phyloP scores from a whole-genome alignment of 2,113 vertebrate species.

The Alligator mississippiensis region DNA sequence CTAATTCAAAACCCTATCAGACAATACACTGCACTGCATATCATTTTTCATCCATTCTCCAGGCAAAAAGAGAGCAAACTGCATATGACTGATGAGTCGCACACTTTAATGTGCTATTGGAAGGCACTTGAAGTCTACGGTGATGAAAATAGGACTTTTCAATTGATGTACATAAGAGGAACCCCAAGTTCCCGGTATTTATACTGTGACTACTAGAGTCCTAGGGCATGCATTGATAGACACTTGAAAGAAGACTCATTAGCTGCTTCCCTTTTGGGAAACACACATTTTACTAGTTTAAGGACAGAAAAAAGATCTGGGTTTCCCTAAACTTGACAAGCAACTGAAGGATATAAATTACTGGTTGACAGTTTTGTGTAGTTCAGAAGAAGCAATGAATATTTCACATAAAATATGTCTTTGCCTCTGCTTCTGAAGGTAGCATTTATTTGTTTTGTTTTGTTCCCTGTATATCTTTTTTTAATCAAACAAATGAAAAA shows the following conservation, averaged over 20 bases:
- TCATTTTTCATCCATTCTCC: neutral
- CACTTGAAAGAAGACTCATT: neutral
- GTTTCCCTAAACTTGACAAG: neutral
- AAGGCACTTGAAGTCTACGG: neutral
- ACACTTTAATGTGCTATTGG: neutral
- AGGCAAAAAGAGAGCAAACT: neutral
- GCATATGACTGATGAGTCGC: neutral
- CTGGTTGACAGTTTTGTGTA: neutral
- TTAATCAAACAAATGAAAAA: neutral
- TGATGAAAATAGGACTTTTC: neutral
- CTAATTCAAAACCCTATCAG: neutral
- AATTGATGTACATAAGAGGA: neutral
- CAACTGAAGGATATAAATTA: neutral
- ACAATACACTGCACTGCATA: neutral
- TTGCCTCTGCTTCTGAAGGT: neutral
- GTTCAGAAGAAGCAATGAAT: neutral
- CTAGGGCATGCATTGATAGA: neutral
- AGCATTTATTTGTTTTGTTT: neutral
- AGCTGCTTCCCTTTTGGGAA: neutral
- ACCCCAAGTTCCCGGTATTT: neutral
- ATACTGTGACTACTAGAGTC: neutral
- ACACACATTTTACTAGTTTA: neutral
- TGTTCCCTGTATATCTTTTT: accelerated
- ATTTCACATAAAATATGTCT: neutral
- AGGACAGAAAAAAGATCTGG: neutral